phyloP scores from a whole-genome alignment of 2,113 vertebrate genomes.

The Donacobius atricapilla region DNA sequence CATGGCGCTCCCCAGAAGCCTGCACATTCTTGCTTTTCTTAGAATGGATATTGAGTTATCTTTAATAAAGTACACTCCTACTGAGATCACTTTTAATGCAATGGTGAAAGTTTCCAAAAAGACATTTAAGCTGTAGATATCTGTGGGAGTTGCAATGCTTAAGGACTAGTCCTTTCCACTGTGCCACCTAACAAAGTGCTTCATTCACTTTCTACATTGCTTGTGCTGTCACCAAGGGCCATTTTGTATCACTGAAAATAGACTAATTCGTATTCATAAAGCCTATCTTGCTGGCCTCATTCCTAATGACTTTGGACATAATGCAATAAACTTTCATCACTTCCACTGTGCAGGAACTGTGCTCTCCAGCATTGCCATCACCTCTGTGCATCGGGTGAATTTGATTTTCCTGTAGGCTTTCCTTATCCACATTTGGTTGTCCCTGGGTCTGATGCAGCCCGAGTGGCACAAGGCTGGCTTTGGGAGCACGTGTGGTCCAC shows the following conservation, averaged over 20 bases:
- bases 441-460: neutral
- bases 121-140: neutral
- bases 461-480: neutral
- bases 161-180: neutral
- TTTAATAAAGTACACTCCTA: neutral
- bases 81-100: neutral
- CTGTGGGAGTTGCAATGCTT: neutral
- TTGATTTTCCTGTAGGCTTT: neutral
- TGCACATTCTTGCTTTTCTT: neutral
- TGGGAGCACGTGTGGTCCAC: rapidly evolving
- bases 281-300: neutral
- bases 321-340: neutral
- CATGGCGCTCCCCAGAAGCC: neutral
- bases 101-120: neutral
- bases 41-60: neutral
- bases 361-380: neutral
- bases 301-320: neutral
- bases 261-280: neutral
- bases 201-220: neutral
- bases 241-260: neutral
- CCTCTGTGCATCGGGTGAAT: neutral
- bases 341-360: neutral
- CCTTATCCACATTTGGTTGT: neutral
- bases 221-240: neutral
- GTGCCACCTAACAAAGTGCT: neutral